A percentile compares a stretch with the other conserved stretches of the same genome.
phyloP scores from a whole-genome alignment of 2,888 invertebrate species.

The Autographa gamma region DNA sequence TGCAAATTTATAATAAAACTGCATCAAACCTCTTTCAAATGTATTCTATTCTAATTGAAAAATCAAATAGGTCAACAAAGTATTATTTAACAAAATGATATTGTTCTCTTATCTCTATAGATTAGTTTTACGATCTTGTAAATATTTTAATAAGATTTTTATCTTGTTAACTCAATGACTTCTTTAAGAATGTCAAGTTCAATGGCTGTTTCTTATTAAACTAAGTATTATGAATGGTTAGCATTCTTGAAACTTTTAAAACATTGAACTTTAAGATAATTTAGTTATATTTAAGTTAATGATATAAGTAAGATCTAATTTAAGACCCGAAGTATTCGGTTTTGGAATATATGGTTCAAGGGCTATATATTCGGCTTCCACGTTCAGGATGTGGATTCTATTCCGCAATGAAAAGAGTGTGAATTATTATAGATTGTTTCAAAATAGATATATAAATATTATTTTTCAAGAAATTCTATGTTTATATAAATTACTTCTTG shows the following conservation, averaged over 20 bases:
- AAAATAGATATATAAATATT: too few species aligned
- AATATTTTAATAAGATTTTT: neutral
- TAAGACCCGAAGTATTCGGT: neutral
- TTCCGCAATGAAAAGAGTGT: neutral
- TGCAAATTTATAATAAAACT: too few species aligned
- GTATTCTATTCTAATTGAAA: too few species aligned
- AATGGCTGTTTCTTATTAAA: neutral
- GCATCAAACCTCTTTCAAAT: too few species aligned
- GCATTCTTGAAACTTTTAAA: neutral
- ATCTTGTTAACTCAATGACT: constrained; percentile 9
- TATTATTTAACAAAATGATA: neutral
- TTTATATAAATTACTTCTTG: too few species aligned
- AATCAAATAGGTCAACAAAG: neutral
- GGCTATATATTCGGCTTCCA: neutral
- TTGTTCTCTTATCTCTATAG: neutral
- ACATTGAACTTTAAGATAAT: neutral
- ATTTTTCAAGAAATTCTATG: too few species aligned
- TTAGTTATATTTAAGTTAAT: neutral
- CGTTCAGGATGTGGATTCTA: neutral
- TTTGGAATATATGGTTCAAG: neutral
- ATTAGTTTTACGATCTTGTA: neutral
- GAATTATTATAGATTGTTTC: too few species aligned
- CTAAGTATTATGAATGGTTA: neutral
- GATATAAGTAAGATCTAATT: neutral
- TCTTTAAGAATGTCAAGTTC: neutral